A percentile compares a stretch with the other conserved stretches of the same genome.
Conservation (phyloP, 1,140 invertebrate genomes). For the Zaprionus inermis region DNA sequence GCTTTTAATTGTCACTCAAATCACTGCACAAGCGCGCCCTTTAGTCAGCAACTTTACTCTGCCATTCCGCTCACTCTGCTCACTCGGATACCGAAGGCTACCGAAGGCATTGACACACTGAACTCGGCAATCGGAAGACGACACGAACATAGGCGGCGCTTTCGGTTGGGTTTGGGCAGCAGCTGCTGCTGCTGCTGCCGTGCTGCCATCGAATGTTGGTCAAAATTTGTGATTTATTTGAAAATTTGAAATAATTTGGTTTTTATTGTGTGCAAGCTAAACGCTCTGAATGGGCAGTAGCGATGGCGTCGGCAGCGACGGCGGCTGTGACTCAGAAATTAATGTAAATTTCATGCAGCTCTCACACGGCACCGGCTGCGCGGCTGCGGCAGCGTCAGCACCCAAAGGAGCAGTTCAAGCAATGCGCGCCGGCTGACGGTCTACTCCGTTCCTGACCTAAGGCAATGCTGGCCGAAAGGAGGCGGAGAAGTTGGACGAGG, state of each 20-base stretch:
- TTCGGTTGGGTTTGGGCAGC: constrained; percentile 13
- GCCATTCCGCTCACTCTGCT: neutral
- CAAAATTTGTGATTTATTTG: constrained; percentile 76
- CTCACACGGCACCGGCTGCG: neutral
- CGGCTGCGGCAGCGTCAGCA: constrained; percentile 4
- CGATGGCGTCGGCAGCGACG: neutral
- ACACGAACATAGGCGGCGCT: constrained; percentile 3
- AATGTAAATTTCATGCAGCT: constrained; percentile 72
- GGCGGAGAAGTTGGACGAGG: neutral
- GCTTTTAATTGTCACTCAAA: constrained; percentile 28
- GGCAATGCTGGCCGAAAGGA: constrained; percentile 49
- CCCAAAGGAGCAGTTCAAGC: constrained; percentile 24
- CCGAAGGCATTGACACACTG: constrained; percentile 70
- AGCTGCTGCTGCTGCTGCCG: constrained; percentile 10
- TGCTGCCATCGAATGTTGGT: constrained; percentile 46
- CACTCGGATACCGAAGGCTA: constrained; percentile 8
- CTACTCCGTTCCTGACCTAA: constrained; percentile 69
- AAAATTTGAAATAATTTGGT: constrained; percentile 68
- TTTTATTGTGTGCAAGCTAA: constrained; percentile 54
- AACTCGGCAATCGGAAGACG: constrained; percentile 51
- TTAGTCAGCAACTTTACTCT: constrained; percentile 51
- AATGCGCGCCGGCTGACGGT: neutral
- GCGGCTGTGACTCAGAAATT: constrained; percentile 43
- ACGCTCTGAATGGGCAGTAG: neutral
- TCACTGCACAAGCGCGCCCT: constrained; percentile 63